Percentiles rank a stretch among this genome's conserved stretches.
These are phyloP conservation scores for Cardiocondyla obscurior DNA, from an alignment of 1,140 invertebrate genomes.

Conservation along the genomic window DNA sequence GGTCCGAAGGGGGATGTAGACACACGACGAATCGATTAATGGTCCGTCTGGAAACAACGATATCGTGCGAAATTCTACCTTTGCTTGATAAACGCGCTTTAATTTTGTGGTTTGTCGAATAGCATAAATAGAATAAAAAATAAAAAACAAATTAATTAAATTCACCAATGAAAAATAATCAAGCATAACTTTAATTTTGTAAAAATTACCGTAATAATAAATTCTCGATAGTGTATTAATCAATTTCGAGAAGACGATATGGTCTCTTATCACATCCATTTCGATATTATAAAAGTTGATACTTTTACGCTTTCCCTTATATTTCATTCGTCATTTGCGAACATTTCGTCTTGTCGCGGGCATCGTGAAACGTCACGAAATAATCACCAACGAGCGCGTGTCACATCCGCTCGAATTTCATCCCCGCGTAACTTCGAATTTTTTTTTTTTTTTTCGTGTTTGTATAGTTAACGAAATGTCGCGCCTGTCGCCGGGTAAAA, in stretches of 20 bases:
- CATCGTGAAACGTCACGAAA: background rate
- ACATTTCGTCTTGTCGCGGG: background rate
- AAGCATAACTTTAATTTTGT: background rate
- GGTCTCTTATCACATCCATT: background rate
- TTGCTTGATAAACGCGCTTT: background rate
- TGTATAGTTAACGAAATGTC: conserved; percentile 42
- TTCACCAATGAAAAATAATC: background rate
- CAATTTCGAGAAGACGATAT: background rate
- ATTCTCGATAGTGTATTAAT: background rate
- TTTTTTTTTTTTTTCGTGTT: conserved; percentile 15
- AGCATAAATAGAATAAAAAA: background rate
- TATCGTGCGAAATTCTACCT: background rate
- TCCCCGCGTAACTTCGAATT: conserved; percentile 12
- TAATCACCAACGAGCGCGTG: conserved; percentile 2
- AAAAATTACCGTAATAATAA: background rate
- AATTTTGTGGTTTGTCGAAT: background rate
- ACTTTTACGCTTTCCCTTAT: background rate
- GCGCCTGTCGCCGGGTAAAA: background rate
- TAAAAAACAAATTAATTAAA: background rate
- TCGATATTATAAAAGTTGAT: conserved; percentile 3
- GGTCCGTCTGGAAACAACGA: background rate
- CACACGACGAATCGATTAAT: conserved; percentile 29
- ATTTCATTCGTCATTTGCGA: background rate
- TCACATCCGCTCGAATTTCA: conserved; percentile 11
- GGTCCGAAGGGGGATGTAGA: conserved; percentile 1